Conservation (phyloP, 2,888 invertebrate species). For the Stomorhina lunata region DNA sequence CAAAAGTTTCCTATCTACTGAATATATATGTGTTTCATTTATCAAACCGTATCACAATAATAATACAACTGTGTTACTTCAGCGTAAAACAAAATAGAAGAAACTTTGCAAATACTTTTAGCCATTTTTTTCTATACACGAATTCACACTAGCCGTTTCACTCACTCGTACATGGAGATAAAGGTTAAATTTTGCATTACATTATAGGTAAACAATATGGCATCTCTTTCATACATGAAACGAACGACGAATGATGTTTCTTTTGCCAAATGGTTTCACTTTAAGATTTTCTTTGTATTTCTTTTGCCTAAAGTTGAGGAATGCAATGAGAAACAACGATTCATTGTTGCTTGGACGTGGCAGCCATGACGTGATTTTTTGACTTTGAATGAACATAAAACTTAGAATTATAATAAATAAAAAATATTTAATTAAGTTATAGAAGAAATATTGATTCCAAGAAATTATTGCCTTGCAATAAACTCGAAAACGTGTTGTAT, state of each 20-base stretch:
- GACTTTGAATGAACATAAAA: conserved; percentile 71
- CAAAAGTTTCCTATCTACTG: neutral
- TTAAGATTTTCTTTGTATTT: conserved; percentile 57
- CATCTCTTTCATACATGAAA: conserved; percentile 32
- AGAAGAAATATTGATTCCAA: conserved; percentile 69
- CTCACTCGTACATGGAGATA: neutral
- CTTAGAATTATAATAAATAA: conserved; percentile 37
- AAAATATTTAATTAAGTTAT: conserved; percentile 49
- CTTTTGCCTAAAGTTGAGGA: conserved; percentile 65
- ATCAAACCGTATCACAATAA: neutral
- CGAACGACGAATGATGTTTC: conserved; percentile 24
- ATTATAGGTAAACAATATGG: neutral
- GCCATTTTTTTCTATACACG: neutral
- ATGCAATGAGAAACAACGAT: conserved; percentile 74
- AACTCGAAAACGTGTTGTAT: conserved; percentile 69
- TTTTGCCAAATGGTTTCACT: conserved; percentile 29
- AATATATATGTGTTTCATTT: neutral
- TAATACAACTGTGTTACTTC: conserved; percentile 16
- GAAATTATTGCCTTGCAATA: conserved; percentile 71
- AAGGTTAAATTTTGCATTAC: neutral
- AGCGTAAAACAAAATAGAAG: neutral
- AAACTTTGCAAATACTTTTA: conserved; percentile 20
- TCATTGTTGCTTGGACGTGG: conserved; percentile 80
- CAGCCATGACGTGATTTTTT: conserved; percentile 80
- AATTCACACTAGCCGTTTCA: conserved; percentile 5